Evolutionary conservation across 2,888 invertebrate species (phyloP), one percentile per base, ranked within the genome.

Genomic region (Ferrisia virgata): DNA sequence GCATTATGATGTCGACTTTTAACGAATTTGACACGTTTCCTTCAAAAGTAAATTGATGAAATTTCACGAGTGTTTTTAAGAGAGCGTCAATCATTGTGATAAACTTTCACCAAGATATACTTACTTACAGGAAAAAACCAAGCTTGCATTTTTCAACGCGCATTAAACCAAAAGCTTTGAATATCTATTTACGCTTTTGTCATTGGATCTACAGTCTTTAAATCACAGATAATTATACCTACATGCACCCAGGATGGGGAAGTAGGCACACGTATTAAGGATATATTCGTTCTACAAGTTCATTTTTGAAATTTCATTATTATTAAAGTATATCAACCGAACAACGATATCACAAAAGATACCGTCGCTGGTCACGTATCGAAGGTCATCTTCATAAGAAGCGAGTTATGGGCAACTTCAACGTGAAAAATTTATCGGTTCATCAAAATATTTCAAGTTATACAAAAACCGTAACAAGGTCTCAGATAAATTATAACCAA

Each of bases 401-500:
- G 64, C 64, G 28, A 64, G 64, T 64, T 64, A 64, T 15, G 64
- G 5, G 15, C 13, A 58, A 64, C 13, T 64, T 28, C 4, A 28
- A 31, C 64, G 5, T 64, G 28, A 11, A n/a, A n/a, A 64, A 64
- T 64, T 64, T 64, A 64, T 64, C 25, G 64, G 64, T 28, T 64
- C 28, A 28, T 64, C 64, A 64, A 64, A 64, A 28, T 22, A 58
- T 25, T 11, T 22, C 25, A 58, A 64, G 28, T 28, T 64, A 53
- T 47, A 58, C 64, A 64, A 64, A 64, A 64, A 64, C 28, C 18
- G 64, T 64, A 64, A 64, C 64, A 28, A 64, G 64, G 64, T 64
- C 64, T 64, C 15, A 15, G 28, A 6, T 64, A 64, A 64, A 64
- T 64, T 64, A 64, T 0, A 25, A 64, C 64, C 13, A 64, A 64